Evolutionary conservation across 2,113 vertebrate species (phyloP), one percentile per base, ranked within the genome.

Genomic region (Odontophorus gujanensis): DNA sequence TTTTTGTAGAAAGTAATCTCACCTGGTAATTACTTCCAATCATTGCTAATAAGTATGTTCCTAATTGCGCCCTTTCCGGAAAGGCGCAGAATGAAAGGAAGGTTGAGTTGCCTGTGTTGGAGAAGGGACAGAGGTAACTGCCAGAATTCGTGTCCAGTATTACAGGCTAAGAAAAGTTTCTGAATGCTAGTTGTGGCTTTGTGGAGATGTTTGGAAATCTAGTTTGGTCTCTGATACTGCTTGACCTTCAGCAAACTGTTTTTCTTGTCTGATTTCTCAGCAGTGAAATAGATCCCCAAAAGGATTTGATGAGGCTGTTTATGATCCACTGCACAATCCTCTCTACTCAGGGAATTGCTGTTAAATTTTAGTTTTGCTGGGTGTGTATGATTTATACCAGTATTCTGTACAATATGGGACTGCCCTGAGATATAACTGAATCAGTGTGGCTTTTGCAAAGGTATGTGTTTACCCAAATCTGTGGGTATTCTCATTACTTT

Each of bases 11-110:
- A 71, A 92, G 34, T 28, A 57, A 38, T 38, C 62, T 90, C 58
- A 90, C 94, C 87, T 89, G 78, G 11, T 80, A 67, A 48, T 91
- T 78, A 71, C 81, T 89, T 85, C 55, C 38, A 81, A 61, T 91
- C 22, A 43, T 24, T 71, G 47, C 17, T 67, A 74, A 13, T 30
- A 45, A 50, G 67, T 16, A 9, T 77, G 75, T 63, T 91, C 55
- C 36, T 87, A 69, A 40, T 82, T 80, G 25, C 18, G 34, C 76
- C 16, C 16, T 84, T 69, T 40, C 18, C 45, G 26, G 7, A 26
- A 81, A 83, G 40, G 32, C 15, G 30, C 3, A 5, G 9, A n/a
- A 19, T 62, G 53, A 72, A 81, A 85, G 50, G 13, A 66, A 45
- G 25, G 34, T 14, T 90, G 25, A 71, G 14, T 51, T 84, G 32